Conservation (phyloP, 2,888 invertebrate species). For the Nebria brevicollis region DNA sequence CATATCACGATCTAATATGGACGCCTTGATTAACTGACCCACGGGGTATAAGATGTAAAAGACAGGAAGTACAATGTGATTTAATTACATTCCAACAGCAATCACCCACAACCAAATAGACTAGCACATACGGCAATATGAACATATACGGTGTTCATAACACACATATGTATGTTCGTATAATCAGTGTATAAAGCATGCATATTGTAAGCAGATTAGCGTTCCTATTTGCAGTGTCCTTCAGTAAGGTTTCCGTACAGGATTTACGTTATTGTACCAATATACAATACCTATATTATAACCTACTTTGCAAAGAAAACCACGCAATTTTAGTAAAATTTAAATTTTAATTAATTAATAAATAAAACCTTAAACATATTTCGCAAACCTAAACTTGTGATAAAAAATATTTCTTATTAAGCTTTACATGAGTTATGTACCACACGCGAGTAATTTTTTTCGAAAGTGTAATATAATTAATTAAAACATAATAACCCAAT, state of each 20-base stretch:
- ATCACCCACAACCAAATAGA: slow-evolving; percentile 19
- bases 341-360: no score
- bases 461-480: no score
- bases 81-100: slow-evolving; percentile 41
- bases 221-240: slow-evolving; percentile 25
- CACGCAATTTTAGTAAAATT: no score
- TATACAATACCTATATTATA: no score
- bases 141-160: not conserved
- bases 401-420: no score
- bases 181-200: not conserved
- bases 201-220: slow-evolving; percentile 14
- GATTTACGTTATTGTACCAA: slow-evolving; percentile 16
- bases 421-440: no score
- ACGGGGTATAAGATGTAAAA: slow-evolving; percentile 18
- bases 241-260: slow-evolving; percentile 40
- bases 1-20: not conserved
- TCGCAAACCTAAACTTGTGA: no score
- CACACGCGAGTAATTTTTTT: no score
- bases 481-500: no score
- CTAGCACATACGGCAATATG: not conserved
- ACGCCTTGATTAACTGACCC: slow-evolving; percentile 21
- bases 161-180: not conserved
- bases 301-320: no score
- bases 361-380: no score
- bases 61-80: slow-evolving; percentile 21